These are phyloP conservation scores for Epinephelus moara DNA, from an alignment of 2,113 vertebrate species.

Conservation along the genomic window DNA sequence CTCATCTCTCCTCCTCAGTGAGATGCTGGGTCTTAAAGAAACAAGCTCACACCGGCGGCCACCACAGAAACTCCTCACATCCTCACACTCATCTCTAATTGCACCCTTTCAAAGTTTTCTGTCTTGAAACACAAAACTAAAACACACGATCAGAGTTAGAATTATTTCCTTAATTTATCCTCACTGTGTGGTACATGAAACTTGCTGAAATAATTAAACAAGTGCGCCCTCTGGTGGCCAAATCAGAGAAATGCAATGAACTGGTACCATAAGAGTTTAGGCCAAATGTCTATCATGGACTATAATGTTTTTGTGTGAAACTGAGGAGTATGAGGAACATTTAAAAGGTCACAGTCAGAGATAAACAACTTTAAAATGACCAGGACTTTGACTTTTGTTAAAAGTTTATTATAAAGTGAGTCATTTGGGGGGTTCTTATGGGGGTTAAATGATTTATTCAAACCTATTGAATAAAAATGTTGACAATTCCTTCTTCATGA, in stretches of 20 bases:
- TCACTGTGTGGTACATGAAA: not conserved
- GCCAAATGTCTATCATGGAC: constrained; percentile 6
- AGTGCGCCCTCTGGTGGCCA: constrained; percentile 42
- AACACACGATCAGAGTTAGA: fast-evolving
- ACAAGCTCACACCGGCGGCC: constrained; percentile 20
- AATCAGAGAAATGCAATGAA: not conserved
- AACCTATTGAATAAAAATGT: not conserved
- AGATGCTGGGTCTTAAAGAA: constrained; percentile 81
- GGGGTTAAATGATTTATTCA: fast-evolving
- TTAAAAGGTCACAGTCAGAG: not conserved
- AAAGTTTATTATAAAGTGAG: not conserved
- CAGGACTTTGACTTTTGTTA: not conserved
- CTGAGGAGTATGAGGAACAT: not conserved
- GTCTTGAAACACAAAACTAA: not conserved
- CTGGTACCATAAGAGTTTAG: not conserved
- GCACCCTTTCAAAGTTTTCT: fast-evolving
- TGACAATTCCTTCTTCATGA: not conserved
- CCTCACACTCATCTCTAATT: not conserved
- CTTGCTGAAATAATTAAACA: not conserved
- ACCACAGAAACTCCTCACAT: not conserved
- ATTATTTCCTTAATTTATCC: not conserved
- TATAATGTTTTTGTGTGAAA: not conserved
- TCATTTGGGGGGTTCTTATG: not conserved
- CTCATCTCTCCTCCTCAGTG: constrained; percentile 37
- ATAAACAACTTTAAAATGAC: not conserved